Evolutionary conservation across 2,888 invertebrate genomes (phyloP), one percentile per base, ranked within the genome.

Genomic region (Patella ulyssiponensis): DNA sequence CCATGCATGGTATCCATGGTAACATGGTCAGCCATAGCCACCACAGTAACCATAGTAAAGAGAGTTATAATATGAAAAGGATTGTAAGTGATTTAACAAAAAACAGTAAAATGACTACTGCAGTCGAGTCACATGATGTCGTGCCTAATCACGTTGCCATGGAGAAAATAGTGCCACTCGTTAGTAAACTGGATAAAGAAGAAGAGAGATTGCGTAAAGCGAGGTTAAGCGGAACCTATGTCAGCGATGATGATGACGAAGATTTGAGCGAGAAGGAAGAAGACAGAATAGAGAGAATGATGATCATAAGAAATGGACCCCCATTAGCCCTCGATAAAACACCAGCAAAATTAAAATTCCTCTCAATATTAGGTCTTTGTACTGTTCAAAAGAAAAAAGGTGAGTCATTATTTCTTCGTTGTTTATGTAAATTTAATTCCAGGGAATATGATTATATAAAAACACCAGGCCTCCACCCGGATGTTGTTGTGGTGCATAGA

Each of bases 121-220:
- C 9, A 23, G 64, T 23, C 20, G 64, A 23, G 23, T 64, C 14
- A 23, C 20, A 64, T 64, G 64, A 64, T 9, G 20, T 14, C 20
- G 23, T 64, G 20, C 23, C 64, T 64, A 20, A 14, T 64, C 20
- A 64, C 2, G 20, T 64, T 23, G 23, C 64, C 23, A 44, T 44
- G 44, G 44, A 44, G 44, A 44, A 44, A 44, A 9, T 15, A 3
- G 17, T 54, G 17, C 56, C 56, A 20, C 69, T 70, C 15, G 76
- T 82, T 12, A 91, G 91, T 81, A 89, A 90, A 77, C 83, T 92
- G 27, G 92, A 92, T 83, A 79, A 88, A 56, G 88, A 89, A 72
- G 91, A 90, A 75, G 78, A 84, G 58, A 86, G 84, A 56, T 80
- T 89, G 71, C 85, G 86, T 33, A 84, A 88, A 80, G 80, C 86